Evolutionary conservation across 2,113 vertebrate genomes (phyloP).

Genomic region (Hyla sarda): DNA sequence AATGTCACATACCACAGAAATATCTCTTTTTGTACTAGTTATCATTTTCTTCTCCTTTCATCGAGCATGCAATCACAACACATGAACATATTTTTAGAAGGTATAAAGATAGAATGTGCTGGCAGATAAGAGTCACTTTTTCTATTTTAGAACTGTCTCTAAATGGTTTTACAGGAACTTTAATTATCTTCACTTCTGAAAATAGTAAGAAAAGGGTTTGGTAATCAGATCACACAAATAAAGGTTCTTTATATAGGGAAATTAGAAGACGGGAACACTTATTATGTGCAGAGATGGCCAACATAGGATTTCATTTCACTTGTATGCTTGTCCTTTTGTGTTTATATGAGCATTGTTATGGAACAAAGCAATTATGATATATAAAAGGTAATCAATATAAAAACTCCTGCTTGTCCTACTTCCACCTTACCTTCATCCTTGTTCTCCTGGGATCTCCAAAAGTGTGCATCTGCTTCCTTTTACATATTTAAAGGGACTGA

Average conservation of each 20-base stretch:
- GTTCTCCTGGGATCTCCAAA: no score
- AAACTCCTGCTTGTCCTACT: no score
- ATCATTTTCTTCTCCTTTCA: neutral
- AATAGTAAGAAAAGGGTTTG: slow-evolving; percentile 8
- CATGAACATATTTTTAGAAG: slow-evolving; percentile 40
- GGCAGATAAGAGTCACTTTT: slow-evolving; percentile 35
- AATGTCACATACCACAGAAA: neutral
- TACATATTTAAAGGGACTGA: no score
- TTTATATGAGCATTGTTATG: neutral
- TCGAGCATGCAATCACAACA: slow-evolving; percentile 22
- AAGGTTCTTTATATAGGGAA: slow-evolving; percentile 19
- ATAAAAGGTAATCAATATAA: neutral
- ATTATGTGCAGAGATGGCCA: neutral
- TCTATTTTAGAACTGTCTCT: slow-evolving; percentile 30
- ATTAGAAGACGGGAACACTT: neutral
- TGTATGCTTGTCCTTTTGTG: neutral
- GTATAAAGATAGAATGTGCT: slow-evolving; percentile 51
- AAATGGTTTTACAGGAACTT: slow-evolving; percentile 39
- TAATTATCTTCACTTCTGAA: slow-evolving; percentile 47
- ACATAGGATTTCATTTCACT: neutral
- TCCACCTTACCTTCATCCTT: no score
- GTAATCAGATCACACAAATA: slow-evolving; percentile 19
- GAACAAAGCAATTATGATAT: slow-evolving; percentile 5
- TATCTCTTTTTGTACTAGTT: slow-evolving; percentile 11
- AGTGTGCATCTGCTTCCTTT: no score